These are phyloP conservation scores for Drosophila kepulauana DNA, from an alignment of 1,140 invertebrate genomes.

Conservation along the genomic window DNA sequence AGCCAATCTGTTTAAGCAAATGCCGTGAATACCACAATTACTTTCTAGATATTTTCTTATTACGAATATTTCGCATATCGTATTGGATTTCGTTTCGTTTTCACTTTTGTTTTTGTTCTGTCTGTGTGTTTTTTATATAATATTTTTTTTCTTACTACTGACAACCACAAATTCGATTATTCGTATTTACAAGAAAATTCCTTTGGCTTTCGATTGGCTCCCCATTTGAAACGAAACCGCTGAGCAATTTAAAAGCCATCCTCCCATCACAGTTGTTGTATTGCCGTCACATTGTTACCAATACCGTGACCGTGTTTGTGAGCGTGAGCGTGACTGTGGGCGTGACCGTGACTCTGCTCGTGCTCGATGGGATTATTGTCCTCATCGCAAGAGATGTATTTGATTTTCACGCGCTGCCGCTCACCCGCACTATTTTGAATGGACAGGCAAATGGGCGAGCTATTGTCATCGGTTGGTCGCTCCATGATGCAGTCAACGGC, in stretches of 20 bases:
- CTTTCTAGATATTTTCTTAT: not conserved
- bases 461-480: conserved; percentile 52
- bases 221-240: conserved; percentile 21
- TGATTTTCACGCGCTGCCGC: conserved; percentile 74
- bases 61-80: not conserved
- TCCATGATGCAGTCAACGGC: conserved; percentile 72
- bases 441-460: conserved; percentile 76
- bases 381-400: conserved; percentile 83
- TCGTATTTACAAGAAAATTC: conserved; percentile 37
- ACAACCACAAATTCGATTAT: conserved; percentile 66
- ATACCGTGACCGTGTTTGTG: conserved; percentile 4
- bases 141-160: conserved; percentile 4
- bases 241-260: conserved; percentile 4
- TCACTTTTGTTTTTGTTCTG: not conserved
- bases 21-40: not conserved
- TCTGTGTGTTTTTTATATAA: too few relatives aligned
- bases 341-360: conserved; percentile 12
- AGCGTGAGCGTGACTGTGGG: conserved; percentile 3
- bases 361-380: conserved; percentile 81
- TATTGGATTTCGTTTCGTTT: not conserved
- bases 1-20: not conserved
- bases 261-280: conserved; percentile 36
- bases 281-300: conserved; percentile 1
- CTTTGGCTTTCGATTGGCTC: conserved; percentile 12
- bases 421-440: conserved; percentile 69